Conservation (phyloP, 1,140 invertebrate species). For the Sarcophaga peregrina region DNA sequence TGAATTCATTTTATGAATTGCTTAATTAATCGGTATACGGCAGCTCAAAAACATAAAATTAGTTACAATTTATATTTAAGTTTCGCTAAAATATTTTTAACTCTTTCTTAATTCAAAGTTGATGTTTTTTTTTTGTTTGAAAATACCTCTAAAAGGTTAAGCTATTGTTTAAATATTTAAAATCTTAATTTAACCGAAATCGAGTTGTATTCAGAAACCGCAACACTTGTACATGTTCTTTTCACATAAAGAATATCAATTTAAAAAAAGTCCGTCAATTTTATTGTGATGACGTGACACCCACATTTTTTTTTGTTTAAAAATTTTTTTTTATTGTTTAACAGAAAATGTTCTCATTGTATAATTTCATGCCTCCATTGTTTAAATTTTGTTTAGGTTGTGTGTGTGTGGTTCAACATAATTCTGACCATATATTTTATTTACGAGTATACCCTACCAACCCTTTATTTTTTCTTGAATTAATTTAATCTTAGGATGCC, state of each 20-base stretch:
- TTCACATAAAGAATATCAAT: not conserved
- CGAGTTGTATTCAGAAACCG: not conserved
- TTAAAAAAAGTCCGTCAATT: not conserved
- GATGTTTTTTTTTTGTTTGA: not conserved
- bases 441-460: too few relatives aligned
- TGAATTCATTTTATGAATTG: too few relatives aligned
- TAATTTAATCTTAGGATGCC: too few relatives aligned
- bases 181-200: not conserved
- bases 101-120: not conserved
- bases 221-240: not conserved
- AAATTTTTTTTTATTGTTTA: slow-evolving; percentile 7
- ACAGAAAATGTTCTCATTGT: slow-evolving; percentile 2
- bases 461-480: too few relatives aligned
- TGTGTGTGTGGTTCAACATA: not conserved
- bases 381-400: not conserved
- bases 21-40: too few relatives aligned
- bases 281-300: slow-evolving; percentile 11
- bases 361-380: not conserved
- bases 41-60: too few relatives aligned
- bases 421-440: too few relatives aligned
- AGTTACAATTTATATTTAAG: too few relatives aligned
- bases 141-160: slow-evolving; percentile 5
- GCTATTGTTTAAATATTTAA: not conserved
- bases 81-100: too few relatives aligned
- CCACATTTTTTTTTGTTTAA: not conserved